Percentiles rank a stretch among this genome's conserved stretches.
Evolutionary conservation across 2,797 vertebrate species (phyloP).

Genomic region (Oreortyx pictus): DNA sequence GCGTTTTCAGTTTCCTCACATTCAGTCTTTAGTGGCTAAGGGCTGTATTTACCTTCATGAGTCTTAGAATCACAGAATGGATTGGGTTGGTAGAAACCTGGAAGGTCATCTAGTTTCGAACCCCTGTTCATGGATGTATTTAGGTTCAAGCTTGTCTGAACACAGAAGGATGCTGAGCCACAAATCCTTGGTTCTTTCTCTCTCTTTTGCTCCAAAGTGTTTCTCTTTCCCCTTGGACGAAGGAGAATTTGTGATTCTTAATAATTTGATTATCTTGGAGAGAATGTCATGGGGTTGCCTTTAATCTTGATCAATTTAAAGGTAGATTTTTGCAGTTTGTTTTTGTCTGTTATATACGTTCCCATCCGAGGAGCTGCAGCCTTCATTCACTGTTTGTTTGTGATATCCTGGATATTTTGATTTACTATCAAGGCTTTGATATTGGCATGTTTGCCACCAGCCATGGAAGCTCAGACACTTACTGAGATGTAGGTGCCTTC

Average conservation of each 20-base stretch:
- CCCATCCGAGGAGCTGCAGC: neutral
- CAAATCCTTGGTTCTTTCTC: neutral
- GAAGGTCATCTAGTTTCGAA: neutral
- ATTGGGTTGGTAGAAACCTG: neutral
- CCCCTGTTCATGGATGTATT: neutral
- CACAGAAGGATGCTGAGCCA: neutral
- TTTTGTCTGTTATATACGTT: rapidly evolving
- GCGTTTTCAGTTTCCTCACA: neutral
- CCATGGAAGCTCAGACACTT: neutral
- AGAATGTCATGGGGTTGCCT: neutral
- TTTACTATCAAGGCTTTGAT: neutral
- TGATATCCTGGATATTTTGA: neutral
- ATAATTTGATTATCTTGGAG: neutral
- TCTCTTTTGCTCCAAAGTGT: neutral
- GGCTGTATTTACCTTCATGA: neutral
- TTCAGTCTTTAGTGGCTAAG: neutral
- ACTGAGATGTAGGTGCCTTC: neutral
- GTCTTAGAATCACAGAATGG: neutral
- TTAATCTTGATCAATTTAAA: neutral
- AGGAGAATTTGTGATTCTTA: neutral
- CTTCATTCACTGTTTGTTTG: neutral
- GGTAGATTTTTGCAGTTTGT: neutral
- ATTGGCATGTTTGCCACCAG: neutral
- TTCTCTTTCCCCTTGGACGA: neutral
- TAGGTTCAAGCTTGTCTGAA: neutral